A percentile compares a stretch with the other conserved stretches of the same genome.
Conservation (phyloP, 2,888 invertebrate genomes). For the Stegana nigrithorax region DNA sequence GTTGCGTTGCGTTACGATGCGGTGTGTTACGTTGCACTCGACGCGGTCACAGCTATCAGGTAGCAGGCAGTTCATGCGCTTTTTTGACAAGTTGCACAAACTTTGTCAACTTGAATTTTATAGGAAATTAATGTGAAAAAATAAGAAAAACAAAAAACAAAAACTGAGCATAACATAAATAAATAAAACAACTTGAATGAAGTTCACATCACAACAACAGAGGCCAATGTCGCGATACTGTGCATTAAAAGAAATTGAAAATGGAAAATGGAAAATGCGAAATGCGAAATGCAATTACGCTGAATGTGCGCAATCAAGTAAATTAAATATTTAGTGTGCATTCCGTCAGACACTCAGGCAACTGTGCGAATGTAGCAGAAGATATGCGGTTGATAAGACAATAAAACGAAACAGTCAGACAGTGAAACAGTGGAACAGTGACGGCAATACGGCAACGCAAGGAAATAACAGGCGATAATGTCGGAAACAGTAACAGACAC, state of each 20-base stretch:
- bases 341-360: conserved; percentile 52
- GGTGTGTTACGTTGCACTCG: too few relatives aligned
- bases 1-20: too few relatives aligned
- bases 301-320: conserved; percentile 47
- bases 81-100: neutral
- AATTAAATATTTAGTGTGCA: conserved; percentile 46
- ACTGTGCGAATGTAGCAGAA: too few relatives aligned
- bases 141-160: neutral
- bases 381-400: too few relatives aligned
- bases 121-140: neutral
- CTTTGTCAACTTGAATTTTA: neutral
- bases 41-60: too few relatives aligned
- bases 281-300: conserved; percentile 50
- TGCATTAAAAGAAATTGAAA: neutral
- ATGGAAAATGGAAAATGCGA: neutral
- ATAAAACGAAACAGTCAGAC: too few relatives aligned
- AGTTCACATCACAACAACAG: too few relatives aligned
- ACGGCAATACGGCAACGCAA: too few relatives aligned
- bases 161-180: neutral
- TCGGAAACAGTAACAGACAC: too few relatives aligned
- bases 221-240: neutral
- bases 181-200: neutral
- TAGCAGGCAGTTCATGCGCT: neutral
- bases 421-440: too few relatives aligned
- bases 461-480: too few relatives aligned